These are phyloP conservation scores for Silurus meridionalis DNA, from an alignment of 2,113 vertebrate species.

Conservation along the genomic window DNA sequence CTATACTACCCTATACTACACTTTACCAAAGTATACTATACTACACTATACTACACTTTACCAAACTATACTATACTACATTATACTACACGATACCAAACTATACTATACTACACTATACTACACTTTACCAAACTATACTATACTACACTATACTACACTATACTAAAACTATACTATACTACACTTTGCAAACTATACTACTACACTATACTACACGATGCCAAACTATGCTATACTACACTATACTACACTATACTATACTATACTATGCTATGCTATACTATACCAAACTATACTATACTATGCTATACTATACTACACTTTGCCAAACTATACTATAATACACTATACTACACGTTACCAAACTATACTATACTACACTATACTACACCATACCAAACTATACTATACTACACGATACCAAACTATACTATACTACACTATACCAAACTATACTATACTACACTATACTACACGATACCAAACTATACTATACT, in stretches of 20 bases:
- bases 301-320: not conserved
- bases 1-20: not conserved
- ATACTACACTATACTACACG: not conserved
- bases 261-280: not conserved
- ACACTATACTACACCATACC: not conserved
- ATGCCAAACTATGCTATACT: not conserved
- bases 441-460: not conserved
- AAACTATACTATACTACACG: not conserved
- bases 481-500: not conserved
- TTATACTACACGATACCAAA: not conserved
- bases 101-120: not conserved
- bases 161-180: not conserved
- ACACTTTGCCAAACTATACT: not conserved
- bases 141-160: too few relatives aligned
- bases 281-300: not conserved
- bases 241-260: not conserved
- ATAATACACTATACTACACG: not conserved
- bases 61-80: too few relatives aligned
- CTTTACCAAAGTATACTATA: not conserved
- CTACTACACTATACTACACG: not conserved
- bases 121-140: too few relatives aligned
- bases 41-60: too few relatives aligned
- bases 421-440: not conserved
- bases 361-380: not conserved
- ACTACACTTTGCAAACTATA: too few relatives aligned